A percentile compares a stretch with the other conserved stretches of the same genome.
phyloP scores from a whole-genome alignment of 2,113 vertebrate genomes.

The Oceanites oceanicus region DNA sequence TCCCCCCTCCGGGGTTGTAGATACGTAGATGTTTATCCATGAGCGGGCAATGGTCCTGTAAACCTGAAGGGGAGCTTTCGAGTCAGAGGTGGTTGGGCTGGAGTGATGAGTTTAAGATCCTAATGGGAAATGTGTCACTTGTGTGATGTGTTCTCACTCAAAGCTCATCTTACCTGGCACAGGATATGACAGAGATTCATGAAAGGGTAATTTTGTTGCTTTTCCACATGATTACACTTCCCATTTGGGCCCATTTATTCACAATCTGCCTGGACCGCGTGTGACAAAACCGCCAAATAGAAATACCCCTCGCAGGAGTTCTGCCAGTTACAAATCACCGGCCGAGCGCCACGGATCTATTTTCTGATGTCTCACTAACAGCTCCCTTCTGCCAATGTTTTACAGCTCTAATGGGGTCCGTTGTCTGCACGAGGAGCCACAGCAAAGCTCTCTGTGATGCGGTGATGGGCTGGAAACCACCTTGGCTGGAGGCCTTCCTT shows the following conservation, averaged over 20 bases:
- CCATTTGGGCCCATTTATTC: not conserved
- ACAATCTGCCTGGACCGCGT: not conserved
- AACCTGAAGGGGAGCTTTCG: not conserved
- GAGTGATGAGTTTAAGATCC: not conserved
- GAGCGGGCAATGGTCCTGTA: not conserved
- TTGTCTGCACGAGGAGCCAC: not conserved
- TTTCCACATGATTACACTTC: not conserved
- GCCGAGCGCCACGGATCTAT: not conserved
- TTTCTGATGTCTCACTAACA: not conserved
- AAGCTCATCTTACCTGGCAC: not conserved
- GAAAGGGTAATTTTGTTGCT: not conserved
- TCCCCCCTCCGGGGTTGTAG: not conserved
- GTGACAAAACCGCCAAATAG: not conserved
- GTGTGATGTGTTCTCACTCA: not conserved
- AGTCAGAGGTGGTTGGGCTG: not conserved
- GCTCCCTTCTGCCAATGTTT: not conserved
- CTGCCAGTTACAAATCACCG: not conserved
- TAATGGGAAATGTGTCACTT: not conserved
- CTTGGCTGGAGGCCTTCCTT: not conserved
- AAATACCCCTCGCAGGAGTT: not conserved
- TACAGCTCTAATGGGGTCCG: not conserved
- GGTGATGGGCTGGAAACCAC: not conserved
- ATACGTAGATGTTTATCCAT: fast-evolving
- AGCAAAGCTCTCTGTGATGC: fast-evolving
- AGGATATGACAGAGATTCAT: not conserved